Evolutionary conservation across 2,888 invertebrate genomes (phyloP).

Genomic region (Cryptocephalus moraei): DNA sequence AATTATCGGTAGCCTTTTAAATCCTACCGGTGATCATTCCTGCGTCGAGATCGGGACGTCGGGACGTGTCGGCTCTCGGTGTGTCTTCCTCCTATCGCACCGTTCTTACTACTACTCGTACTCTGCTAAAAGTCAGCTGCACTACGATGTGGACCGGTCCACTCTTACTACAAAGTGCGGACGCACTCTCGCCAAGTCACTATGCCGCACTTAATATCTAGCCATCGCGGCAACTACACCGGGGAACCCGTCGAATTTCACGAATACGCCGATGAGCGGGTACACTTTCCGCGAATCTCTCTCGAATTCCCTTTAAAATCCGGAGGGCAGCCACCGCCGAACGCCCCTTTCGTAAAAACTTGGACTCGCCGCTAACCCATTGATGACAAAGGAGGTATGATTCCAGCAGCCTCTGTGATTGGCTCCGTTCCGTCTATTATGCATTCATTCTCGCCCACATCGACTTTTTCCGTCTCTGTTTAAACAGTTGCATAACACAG

Average conservation of each 20-base stretch:
- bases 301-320: neutral
- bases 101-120: slow-evolving; percentile 41
- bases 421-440: slow-evolving; percentile 39
- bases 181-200: neutral
- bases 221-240: too few relatives aligned
- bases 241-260: too few relatives aligned
- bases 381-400: slow-evolving; percentile 52
- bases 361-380: slow-evolving; percentile 57
- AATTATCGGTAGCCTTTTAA: neutral
- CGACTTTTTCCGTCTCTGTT: neutral
- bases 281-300: too few relatives aligned
- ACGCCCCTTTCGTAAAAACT: slow-evolving; percentile 33
- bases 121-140: slow-evolving; percentile 38
- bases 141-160: slow-evolving; percentile 38
- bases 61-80: neutral
- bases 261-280: too few relatives aligned
- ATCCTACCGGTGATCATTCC: slow-evolving; percentile 22
- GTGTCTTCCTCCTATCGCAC: slow-evolving; percentile 2
- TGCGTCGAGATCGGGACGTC: neutral
- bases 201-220: too few relatives aligned
- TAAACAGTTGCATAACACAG: neutral
- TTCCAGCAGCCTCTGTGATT: slow-evolving; percentile 48
- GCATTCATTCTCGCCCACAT: neutral
- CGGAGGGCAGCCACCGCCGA: slow-evolving; percentile 8
- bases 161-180: slow-evolving; percentile 34